Base-by-base conservation (phyloP, 1,140 invertebrate species). In the Achroia grisella region DNA sequence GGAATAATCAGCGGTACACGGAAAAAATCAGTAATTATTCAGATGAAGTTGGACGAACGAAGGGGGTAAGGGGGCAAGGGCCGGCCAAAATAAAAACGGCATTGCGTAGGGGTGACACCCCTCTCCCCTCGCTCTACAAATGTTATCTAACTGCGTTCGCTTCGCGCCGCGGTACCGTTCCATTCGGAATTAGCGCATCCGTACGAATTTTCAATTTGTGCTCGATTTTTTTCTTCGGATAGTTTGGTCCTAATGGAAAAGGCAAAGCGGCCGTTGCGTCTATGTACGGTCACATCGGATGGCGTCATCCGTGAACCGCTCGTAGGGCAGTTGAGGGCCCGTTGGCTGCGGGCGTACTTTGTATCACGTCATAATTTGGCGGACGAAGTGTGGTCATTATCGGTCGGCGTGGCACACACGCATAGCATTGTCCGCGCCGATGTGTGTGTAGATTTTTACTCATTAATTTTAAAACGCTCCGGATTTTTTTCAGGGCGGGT, bases 391-490 rank as follows among this genome's bases (percentile, higher is more conserved):
- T 64, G 68, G 59, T 69, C 70, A 80, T 80, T 78, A 83, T 75
- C 55, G 75, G 63, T 44, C 61, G 59, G 46, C 50, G 42, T 43
- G 17, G 49, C 76, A 72, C 77, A 78, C 80, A 74, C 66, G 61
- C 66, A 54, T 54, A 40, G 17, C 47, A 57, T 63, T 70, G 63
- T 69, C 50, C 60, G 58, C 62, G 62, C 62, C 56, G 39, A 47
- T 77, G 77, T 80, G 75, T 82, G 81, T 80, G 78, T 85, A 73
- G 64, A 82, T 85, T 85, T 86, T 85, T 86, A 87, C 86, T 87
- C 84, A 87, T 87, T 86, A 87, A 87, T 87, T 87, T 87, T 86
- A 87, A 87, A 87, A 86, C 81, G 84, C 81, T 82, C 75, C 69
- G 83, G 83, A 84, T 86, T 87, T 87, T 86, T 83, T 83, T 80